Conservation (phyloP, 2,888 invertebrate species). For the Caenorhabditis sp. region DNA sequence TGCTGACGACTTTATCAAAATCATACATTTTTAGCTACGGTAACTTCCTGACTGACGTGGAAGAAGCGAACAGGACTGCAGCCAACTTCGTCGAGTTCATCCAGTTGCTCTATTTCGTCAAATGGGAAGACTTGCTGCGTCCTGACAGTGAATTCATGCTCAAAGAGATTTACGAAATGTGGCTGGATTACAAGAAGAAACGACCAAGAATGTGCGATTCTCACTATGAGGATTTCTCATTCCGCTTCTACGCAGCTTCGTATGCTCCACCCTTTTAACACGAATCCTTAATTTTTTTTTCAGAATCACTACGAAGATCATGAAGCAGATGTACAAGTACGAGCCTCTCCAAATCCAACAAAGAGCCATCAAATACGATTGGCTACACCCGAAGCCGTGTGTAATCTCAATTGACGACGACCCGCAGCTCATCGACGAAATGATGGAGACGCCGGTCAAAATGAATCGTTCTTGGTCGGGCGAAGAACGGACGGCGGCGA, state of each 20-base stretch:
- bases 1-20: neutral
- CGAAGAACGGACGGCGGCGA: conserved; percentile 15
- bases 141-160: conserved; percentile 16
- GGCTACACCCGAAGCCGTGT: conserved; percentile 30
- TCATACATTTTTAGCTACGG: neutral
- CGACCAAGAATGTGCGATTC: conserved; percentile 15
- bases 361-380: conserved; percentile 14
- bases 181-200: conserved; percentile 21
- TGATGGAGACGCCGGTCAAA: neutral
- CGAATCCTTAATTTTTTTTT: neutral
- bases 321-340: neutral
- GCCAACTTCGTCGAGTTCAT: conserved; percentile 28
- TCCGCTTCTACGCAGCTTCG: conserved; percentile 36
- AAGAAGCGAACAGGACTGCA: neutral
- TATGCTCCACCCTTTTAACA: too few species aligned
- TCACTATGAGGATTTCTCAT: conserved; percentile 36
- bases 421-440: neutral
- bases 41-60: neutral
- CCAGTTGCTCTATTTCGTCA: conserved; percentile 41
- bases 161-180: conserved; percentile 33
- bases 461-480: neutral
- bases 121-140: conserved; percentile 33
- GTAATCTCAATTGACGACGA: conserved; percentile 15
- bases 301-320: conserved; percentile 43
- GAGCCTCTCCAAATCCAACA: neutral